Evolutionary conservation across 2,888 invertebrate species (phyloP).

Genomic region (Bruchidius siliquastri): DNA sequence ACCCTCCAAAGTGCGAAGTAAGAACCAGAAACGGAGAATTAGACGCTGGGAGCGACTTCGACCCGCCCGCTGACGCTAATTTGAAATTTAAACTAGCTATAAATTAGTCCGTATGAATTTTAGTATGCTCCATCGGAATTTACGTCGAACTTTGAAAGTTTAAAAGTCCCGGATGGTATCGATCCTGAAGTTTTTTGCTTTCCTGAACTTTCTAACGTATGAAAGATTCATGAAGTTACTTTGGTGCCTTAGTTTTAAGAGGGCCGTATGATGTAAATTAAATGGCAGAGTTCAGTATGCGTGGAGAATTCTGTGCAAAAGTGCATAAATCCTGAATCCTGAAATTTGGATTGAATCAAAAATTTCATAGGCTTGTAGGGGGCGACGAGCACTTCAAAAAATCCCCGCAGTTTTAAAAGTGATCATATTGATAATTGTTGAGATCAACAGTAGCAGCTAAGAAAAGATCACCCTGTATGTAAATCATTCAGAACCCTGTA

Average conservation of each 20-base stretch:
- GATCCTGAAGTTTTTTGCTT: constrained; percentile 20
- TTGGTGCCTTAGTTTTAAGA: constrained; percentile 7
- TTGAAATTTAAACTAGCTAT: constrained; percentile 45
- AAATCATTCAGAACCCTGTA: no score
- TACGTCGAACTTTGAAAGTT: constrained; percentile 27
- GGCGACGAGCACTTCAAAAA: no score
- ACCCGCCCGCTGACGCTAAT: constrained; percentile 41
- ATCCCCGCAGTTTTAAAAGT: no score
- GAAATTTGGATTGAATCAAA: no score
- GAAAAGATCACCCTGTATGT: no score
- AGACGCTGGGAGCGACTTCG: constrained; percentile 39
- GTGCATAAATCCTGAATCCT: no score
- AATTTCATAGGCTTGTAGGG: no score
- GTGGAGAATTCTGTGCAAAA: no score
- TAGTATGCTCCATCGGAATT: constrained; percentile 33
- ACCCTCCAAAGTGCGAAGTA: constrained; percentile 35
- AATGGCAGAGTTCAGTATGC: background rate
- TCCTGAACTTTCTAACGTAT: constrained; percentile 21
- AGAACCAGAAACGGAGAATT: constrained; percentile 39
- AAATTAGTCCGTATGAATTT: constrained; percentile 45
- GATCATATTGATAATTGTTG: no score
- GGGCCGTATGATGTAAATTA: background rate
- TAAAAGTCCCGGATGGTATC: constrained; percentile 26
- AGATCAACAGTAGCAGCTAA: no score
- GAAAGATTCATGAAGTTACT: constrained; percentile 26